Base-by-base conservation (phyloP, 92 coral and sea anemone genomes). In the Isaurus tuberculatus region DNA sequence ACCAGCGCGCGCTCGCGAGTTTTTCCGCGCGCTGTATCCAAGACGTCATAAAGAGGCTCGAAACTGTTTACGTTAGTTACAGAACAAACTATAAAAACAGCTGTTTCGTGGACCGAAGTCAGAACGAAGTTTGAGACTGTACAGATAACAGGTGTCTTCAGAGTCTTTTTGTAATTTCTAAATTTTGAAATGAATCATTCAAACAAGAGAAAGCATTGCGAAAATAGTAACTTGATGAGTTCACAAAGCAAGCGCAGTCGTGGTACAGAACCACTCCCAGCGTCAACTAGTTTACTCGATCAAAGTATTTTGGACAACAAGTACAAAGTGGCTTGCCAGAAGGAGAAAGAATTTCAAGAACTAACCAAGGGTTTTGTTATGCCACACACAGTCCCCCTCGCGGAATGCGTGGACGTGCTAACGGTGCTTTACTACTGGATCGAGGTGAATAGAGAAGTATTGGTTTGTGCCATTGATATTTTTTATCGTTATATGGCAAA, bases 401-500 rank as follows among this genome's bases (percentile, higher is more conserved):
- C 17, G 28, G 63, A 73, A 14, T 73, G 65, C 15, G 15, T 73
- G 15, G 17, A 73, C 44, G 63, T 73, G 11, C 2, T 73, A 22
- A 73, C 65, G 2, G 63, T 73, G 22, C n/a, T 73, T 10, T 19
- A 73, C 22, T 30, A 49, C n/a, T 46, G 37, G 65, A 16, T 73
- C 40, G 10, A 49, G 19, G 27, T 19, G 25, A 73, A 30, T 27
- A 19, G 20, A 53, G 46, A 73, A n/a, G 79, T 73, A 9, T 14
- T 49, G 10, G 10, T 73, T 49, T 73, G 79, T 49, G 79, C 65
- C 63, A 28, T 49, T 5, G 65, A 73, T 48, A 46, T 73, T 17
- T 73, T 49, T 10, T 49, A 73, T 9, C 79, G 65, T 30, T 49
- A 73, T 49, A 25, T 73, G 65, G 43, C 79, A 19, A 73, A 73